Evolutionary conservation across 2,888 invertebrate species (phyloP), one percentile per base, ranked within the genome.

Genomic region (Hydroisotoma schaefferi): DNA sequence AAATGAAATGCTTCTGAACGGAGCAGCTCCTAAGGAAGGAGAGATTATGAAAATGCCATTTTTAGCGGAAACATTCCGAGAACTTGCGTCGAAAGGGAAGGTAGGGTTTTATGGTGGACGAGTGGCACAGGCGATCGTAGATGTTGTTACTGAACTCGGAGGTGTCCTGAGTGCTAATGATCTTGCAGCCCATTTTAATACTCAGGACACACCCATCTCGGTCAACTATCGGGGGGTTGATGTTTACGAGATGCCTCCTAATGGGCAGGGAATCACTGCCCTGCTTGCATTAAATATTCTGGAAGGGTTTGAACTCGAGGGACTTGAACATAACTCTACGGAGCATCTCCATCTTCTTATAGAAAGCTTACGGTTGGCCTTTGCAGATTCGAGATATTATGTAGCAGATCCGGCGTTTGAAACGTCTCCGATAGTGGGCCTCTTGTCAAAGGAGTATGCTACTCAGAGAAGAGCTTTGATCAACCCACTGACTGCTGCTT

Each of bases 211-310:
- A 2, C 67, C 67, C 3, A 69, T 71, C 25, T 53, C 57, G 26
- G 63, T 65, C 1, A 71, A 65, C 53, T 71, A 71, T 38, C 49
- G 68, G 8, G 71, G 71, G 15, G 54, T 68, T 10, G 68, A 68
- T 23, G 72, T 78, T 2, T 78, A 76, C 75, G 77, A 78, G 67
- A 75, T 76, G 44, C 76, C 76, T 2, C 78, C 78, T 0, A 78
- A 75, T 69, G 76, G 77, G 2, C 77, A 43, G 43, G 57, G 51
- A 40, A 57, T 78, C n/a, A 74, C 75, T 2, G 76, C 76, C 1
- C 69, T 78, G 2, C 70, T 76, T 49, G 75, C 76, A 4, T 68
- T 78, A 2, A 78, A 78, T 23, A 68, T 71, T 67, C 68, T 78
- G 28, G 75, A 77, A 61, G 74, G 69, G n/a, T 75, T 74, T 62